These are phyloP conservation scores for Muschampia plurimacula DNA, from an alignment of 2,888 invertebrate species.

Conservation along the genomic window DNA sequence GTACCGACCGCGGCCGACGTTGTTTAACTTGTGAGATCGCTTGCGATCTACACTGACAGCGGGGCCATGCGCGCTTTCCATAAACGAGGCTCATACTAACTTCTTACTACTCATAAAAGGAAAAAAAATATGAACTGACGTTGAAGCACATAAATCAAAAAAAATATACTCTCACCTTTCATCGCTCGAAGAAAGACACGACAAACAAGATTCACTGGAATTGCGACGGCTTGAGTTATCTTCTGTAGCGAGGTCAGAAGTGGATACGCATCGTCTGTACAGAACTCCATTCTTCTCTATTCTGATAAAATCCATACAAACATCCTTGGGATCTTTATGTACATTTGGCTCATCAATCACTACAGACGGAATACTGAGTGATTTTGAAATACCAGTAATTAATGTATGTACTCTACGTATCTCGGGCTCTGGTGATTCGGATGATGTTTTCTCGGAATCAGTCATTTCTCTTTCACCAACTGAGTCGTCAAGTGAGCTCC, in stretches of 20 bases:
- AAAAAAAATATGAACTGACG: background rate
- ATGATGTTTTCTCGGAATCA: conserved; percentile 52
- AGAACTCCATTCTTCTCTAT: conserved; percentile 66
- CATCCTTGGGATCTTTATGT: conserved; percentile 54
- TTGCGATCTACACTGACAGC: no score
- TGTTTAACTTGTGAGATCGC: no score
- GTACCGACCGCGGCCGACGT: no score
- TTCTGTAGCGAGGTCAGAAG: conserved; percentile 63
- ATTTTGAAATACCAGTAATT: conserved; percentile 35
- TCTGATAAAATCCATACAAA: conserved; percentile 66
- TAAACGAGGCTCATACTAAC: no score
- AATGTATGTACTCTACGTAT: conserved; percentile 25
- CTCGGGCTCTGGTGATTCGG: conserved; percentile 52
- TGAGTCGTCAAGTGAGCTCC: conserved; percentile 62
- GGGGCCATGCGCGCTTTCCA: no score
- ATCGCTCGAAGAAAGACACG: conserved; percentile 67
- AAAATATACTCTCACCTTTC: conserved; percentile 61
- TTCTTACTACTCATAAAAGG: no score
- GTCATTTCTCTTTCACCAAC: conserved; percentile 46
- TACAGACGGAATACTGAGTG: conserved; percentile 64
- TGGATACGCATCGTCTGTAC: conserved; percentile 64
- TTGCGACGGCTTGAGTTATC: conserved; percentile 58
- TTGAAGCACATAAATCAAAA: background rate
- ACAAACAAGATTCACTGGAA: conserved; percentile 69
- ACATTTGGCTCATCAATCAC: conserved; percentile 64